Base-by-base conservation (phyloP, 2,113 vertebrate species). In the Grallaria varia region DNA sequence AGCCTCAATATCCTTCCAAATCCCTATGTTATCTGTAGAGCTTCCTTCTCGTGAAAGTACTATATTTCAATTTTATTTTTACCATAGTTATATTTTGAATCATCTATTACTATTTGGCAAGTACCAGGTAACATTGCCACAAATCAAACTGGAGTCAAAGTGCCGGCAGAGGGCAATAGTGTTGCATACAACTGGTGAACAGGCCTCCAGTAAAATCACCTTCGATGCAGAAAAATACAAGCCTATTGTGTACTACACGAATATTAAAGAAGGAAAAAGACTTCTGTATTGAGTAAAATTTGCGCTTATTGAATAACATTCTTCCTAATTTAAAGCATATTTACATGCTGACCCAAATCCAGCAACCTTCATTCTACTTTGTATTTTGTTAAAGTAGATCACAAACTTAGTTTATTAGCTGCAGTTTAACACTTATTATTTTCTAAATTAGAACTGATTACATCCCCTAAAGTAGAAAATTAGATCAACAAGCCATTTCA, bases 151-250 rank as follows among this genome's bases (percentile, higher is more conserved):
- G 8, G 30, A 87, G 25, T 9, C 11, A 1, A 25, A 8, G 12
- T 3, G 74, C 96, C 98, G 6, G 91, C 53, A 98, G 98, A 96
- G 97, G 98, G 98, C 98, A 97, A 93, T 84, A 96, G 66, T 30
- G 86, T 35, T 79, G 66, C 71, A 64, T 30, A 11, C 2, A 84
- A 91, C 40, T 30, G 52, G 11, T 2, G 7, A 62, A 45, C 28
- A 47, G 40, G 28, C 21, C 44, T n/a, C 69, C 37, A 67, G 24
- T 45, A 75, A 91, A 78, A 87, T n/a, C 87, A 84, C 72, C 67
- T 94, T 55, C 42, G 63, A 79, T 47, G n/a, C 49, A 93, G 56
- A 78, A 91, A 79, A 91, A 87, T 22, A 84, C 4, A 16, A 59
- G 45, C 44, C 33, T 78, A 47, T 90, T 92, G 87, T 63, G 55